Evolutionary conservation across 1,140 invertebrate genomes (phyloP).

Genomic region (Anastrepha obliqua): DNA sequence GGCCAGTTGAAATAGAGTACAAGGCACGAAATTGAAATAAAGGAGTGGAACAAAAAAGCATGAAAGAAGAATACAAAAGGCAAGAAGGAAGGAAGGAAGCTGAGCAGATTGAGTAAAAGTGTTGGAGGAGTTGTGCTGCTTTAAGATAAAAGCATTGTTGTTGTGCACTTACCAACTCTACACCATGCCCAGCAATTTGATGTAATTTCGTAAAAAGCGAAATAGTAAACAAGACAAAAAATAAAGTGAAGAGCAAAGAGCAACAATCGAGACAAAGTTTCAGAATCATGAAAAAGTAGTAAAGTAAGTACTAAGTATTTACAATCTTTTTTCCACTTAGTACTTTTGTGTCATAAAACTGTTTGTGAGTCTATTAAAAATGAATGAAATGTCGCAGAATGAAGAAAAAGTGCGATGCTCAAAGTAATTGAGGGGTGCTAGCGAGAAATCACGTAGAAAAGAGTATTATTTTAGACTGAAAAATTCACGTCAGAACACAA

Average conservation of each 20-base stretch:
- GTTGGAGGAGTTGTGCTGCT: neutral
- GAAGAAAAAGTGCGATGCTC: neutral
- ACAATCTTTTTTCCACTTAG: neutral
- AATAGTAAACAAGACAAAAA: neutral
- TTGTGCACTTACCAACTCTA: neutral
- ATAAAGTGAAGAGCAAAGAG: neutral
- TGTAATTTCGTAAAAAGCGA: constrained; percentile 21
- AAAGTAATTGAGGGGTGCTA: neutral
- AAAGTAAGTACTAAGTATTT: constrained; percentile 6
- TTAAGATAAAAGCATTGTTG: neutral
- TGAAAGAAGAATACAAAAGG: neutral
- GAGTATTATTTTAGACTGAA: no score
- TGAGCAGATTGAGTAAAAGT: neutral
- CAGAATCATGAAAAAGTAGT: constrained; percentile 28
- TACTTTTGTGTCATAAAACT: constrained; percentile 34
- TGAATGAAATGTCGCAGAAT: constrained; percentile 35
- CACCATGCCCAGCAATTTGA: neutral
- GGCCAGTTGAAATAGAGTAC: neutral
- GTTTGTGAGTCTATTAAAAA: constrained; percentile 46
- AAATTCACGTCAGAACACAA: no score
- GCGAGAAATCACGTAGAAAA: neutral
- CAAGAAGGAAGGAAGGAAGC: neutral
- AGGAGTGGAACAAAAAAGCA: neutral
- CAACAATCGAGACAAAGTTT: constrained; percentile 34
- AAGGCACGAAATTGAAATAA: neutral